These are phyloP conservation scores for Heliconius melpomene DNA, from an alignment of 1,140 invertebrate genomes.

Conservation along the genomic window DNA sequence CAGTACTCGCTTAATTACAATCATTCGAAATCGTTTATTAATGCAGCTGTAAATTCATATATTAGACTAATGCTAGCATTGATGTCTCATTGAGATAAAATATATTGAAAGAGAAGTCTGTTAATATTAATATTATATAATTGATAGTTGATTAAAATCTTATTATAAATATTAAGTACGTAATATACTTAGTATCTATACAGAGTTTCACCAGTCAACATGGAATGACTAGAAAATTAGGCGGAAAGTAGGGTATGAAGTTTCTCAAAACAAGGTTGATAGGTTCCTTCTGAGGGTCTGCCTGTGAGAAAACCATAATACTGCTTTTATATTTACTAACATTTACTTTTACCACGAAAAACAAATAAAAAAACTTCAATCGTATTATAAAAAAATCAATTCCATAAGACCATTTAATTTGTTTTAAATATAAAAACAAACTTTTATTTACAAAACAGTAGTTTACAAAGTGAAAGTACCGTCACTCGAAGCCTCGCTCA, in stretches of 20 bases:
- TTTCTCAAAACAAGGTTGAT: too few species aligned
- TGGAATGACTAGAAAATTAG: too few species aligned
- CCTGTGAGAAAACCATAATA: too few species aligned
- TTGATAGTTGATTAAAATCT: too few species aligned
- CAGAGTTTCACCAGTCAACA: too few species aligned
- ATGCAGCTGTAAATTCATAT: conserved; percentile 22
- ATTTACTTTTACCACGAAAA: not conserved
- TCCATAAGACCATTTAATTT: not conserved
- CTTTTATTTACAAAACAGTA: not conserved
- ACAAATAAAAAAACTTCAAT: not conserved
- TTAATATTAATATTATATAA: too few species aligned
- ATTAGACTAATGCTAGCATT: conserved; percentile 15
- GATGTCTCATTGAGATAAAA: not conserved
- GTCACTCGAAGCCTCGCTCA: conserved; percentile 96
- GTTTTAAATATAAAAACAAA: not conserved
- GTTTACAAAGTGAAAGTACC: conserved; percentile 65
- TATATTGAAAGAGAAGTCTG: not conserved
- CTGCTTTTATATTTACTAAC: too few species aligned
- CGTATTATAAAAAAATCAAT: not conserved
- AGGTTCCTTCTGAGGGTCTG: too few species aligned
- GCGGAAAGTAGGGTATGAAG: too few species aligned
- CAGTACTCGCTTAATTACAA: conserved; percentile 3
- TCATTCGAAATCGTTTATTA: conserved; percentile 30
- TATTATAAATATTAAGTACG: too few species aligned
- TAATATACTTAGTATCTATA: too few species aligned